phyloP scores from a whole-genome alignment of 64 coral and sea anemone genomes.

The Montipora foliosa region DNA sequence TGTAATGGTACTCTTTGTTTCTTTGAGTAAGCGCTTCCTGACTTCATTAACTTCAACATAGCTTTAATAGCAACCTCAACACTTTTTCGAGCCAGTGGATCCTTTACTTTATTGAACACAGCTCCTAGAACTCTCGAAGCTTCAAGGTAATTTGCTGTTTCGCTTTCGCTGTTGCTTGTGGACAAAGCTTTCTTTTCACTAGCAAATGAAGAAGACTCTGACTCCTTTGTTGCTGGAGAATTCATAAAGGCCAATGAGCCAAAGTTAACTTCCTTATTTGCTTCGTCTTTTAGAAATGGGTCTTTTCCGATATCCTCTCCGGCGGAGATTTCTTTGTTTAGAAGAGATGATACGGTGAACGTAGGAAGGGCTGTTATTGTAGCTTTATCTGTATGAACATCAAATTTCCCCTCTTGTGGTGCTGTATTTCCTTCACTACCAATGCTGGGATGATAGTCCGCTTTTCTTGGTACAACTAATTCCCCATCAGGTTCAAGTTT shows the following conservation, averaged over 20 bases:
- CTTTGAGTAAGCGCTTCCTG: conserved; percentile 45
- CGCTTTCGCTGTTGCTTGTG: background rate
- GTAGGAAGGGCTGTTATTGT: conserved; percentile 35
- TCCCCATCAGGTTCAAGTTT: conserved; percentile 2
- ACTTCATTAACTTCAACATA: conserved; percentile 79
- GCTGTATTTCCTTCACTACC: background rate
- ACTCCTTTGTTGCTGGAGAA: conserved; percentile 19
- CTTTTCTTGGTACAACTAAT: conserved; percentile 16
- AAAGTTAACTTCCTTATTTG: conserved; percentile 1
- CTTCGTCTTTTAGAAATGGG: background rate
- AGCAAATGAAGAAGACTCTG: background rate
- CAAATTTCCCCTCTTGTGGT: background rate
- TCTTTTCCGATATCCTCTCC: background rate
- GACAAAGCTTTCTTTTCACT: background rate
- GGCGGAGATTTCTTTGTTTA: conserved; percentile 54
- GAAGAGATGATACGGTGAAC: conserved; percentile 59
- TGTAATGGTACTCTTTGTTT: conserved; percentile 43
- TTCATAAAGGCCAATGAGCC: conserved; percentile 6
- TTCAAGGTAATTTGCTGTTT: conserved; percentile 63
- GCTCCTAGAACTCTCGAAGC: conserved; percentile 86
- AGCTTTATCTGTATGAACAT: conserved; percentile 38
- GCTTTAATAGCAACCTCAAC: conserved; percentile 94
- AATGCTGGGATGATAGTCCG: conserved; percentile 66
- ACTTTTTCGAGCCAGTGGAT: conserved; percentile 89
- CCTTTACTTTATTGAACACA: conserved; percentile 92